A percentile compares a stretch with the other conserved stretches of the same genome.
These are phyloP conservation scores for Mactromeris polynyma DNA, from an alignment of 2,888 invertebrate species.

Conservation along the genomic window DNA sequence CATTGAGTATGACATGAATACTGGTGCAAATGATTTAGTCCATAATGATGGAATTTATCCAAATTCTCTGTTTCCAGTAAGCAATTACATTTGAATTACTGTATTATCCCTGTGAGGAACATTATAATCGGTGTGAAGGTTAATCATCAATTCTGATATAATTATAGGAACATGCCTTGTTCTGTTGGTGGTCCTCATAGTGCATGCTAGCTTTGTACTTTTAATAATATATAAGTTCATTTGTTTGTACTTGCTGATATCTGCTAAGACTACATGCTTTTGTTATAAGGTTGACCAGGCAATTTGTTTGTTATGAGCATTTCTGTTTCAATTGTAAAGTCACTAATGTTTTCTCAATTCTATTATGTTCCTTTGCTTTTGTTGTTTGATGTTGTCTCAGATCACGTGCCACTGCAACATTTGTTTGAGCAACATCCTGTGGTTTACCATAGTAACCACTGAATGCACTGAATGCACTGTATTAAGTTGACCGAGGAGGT, in stretches of 20 bases:
- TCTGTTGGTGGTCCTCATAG: background rate
- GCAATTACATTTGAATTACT: background rate
- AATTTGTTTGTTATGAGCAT: no score
- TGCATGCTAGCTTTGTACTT: no score
- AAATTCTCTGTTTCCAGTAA: no score
- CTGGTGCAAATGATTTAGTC: no score
- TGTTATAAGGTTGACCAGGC: no score
- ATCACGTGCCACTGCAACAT: background rate
- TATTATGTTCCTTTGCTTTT: background rate
- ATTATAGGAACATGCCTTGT: background rate
- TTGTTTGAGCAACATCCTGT: background rate
- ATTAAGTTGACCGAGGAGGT: background rate
- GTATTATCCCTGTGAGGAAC: background rate
- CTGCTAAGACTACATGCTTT: no score
- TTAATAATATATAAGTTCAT: no score
- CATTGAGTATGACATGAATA: no score
- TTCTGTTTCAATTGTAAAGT: background rate
- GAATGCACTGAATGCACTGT: background rate
- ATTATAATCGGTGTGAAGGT: background rate
- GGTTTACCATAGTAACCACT: background rate
- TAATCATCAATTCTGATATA: background rate
- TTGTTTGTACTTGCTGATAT: no score
- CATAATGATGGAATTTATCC: no score
- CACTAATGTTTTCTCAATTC: background rate
- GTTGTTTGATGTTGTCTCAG: background rate